These are phyloP conservation scores for Oreocharis arfaki DNA, from an alignment of 2,113 vertebrate species.

Conservation along the genomic window DNA sequence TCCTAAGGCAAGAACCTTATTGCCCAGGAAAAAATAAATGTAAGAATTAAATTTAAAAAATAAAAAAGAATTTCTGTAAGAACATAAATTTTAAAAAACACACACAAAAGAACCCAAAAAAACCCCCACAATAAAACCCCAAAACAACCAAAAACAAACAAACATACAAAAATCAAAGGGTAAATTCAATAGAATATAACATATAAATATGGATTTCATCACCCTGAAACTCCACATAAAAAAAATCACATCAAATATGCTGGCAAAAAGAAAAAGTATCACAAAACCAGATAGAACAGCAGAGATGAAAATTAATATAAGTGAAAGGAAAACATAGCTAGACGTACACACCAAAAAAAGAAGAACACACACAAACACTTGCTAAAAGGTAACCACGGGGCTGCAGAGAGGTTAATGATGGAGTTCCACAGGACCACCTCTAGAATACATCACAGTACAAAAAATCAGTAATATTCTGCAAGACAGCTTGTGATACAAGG, in stretches of 20 bases:
- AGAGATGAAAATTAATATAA: not conserved
- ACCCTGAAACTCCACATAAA: not conserved
- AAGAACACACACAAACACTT: too few relatives aligned
- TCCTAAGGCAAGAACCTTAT: not conserved
- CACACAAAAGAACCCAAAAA: not conserved
- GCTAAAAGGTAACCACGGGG: not conserved
- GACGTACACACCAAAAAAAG: too few relatives aligned
- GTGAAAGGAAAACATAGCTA: not conserved
- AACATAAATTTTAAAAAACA: too few relatives aligned
- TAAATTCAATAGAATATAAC: not conserved
- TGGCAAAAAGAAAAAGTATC: not conserved
- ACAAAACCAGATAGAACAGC: not conserved
- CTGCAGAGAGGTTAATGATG: not conserved
- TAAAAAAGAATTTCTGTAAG: too few relatives aligned
- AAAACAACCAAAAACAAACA: not conserved
- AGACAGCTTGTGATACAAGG: not conserved
- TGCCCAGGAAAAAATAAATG: not conserved
- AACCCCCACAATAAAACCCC: too few relatives aligned
- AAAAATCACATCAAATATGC: not conserved
- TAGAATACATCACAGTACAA: not conserved
- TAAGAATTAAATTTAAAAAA: too few relatives aligned
- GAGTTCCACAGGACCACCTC: not conserved
- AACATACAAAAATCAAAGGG: not conserved
- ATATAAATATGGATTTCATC: not conserved
- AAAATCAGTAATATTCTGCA: not conserved